Evolutionary conservation across 2,797 vertebrate species (phyloP).

Genomic region (Lithobates sylvaticus): DNA sequence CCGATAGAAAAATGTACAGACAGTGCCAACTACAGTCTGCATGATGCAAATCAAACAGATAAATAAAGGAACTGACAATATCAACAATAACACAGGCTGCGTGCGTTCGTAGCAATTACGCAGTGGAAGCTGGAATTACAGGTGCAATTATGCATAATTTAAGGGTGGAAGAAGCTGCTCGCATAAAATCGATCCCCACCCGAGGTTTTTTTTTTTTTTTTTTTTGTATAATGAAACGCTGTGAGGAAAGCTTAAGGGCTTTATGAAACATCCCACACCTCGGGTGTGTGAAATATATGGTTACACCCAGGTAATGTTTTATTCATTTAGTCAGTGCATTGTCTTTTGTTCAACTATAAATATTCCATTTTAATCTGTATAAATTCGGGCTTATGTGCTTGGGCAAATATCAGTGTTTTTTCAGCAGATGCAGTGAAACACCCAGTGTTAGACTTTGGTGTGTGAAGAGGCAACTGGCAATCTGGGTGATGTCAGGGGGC

Average conservation of each 20-base stretch:
- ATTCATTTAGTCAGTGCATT: constrained; percentile 25
- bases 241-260: constrained; percentile 62
- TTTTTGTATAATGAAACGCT: constrained; percentile 51
- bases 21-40: neutral
- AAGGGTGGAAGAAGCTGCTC: constrained; percentile 54
- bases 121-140: constrained; percentile 47
- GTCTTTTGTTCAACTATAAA: neutral
- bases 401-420: neutral
- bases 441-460: neutral
- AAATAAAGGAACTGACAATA: neutral
- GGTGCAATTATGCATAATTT: constrained; percentile 57
- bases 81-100: neutral
- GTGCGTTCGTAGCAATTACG: constrained; percentile 41
- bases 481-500: too few species aligned
- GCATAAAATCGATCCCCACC: constrained; percentile 51
- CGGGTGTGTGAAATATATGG: constrained; percentile 58
- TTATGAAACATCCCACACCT: constrained; percentile 58
- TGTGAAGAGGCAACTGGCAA: too few species aligned
- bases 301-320: constrained; percentile 60
- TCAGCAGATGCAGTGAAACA: neutral
- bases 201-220: constrained; percentile 44
- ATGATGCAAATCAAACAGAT: constrained; percentile 21
- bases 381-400: neutral
- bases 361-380: neutral
- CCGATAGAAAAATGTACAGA: neutral